Conservation (phyloP, 2,888 invertebrate genomes). For the Ferdinandea cuprea region DNA sequence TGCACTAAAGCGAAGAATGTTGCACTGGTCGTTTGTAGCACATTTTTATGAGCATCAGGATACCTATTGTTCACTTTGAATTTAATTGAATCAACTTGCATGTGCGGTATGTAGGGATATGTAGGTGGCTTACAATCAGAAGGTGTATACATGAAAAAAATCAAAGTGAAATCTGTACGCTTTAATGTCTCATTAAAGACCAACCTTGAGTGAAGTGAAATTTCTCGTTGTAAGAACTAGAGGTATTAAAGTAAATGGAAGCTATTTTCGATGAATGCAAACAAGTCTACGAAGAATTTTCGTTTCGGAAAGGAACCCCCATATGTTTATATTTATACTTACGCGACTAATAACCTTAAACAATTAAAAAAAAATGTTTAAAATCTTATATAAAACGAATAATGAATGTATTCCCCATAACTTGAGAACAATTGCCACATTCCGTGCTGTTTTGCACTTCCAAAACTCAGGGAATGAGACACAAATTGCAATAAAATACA, state of each 20-base stretch:
- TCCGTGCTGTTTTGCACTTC: neutral
- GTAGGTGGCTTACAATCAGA: neutral
- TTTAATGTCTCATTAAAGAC: constrained; percentile 32
- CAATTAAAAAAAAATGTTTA: no score
- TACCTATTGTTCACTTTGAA: constrained; percentile 13
- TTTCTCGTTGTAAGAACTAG: constrained; percentile 21
- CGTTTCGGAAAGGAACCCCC: neutral
- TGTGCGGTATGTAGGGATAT: neutral
- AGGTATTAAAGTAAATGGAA: constrained; percentile 38
- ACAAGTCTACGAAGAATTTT: constrained; percentile 14
- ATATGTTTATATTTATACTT: no score
- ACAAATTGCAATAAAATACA: neutral
- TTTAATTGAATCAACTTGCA: constrained; percentile 52
- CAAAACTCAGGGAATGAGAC: neutral
- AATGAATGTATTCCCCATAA: no score
- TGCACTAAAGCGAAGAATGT: constrained; percentile 37
- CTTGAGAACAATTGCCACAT: neutral
- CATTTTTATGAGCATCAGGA: constrained; percentile 21
- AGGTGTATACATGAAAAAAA: no score
- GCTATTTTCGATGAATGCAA: constrained; percentile 28
- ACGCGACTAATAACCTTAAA: no score
- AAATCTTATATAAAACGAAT: no score
- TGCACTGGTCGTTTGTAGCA: constrained; percentile 35
- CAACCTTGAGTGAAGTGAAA: constrained; percentile 34
- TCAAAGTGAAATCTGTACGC: constrained; percentile 33